Base-by-base conservation (phyloP, 35 echinoderm and acorn worm species). In the Apostichopus parvimensis region DNA sequence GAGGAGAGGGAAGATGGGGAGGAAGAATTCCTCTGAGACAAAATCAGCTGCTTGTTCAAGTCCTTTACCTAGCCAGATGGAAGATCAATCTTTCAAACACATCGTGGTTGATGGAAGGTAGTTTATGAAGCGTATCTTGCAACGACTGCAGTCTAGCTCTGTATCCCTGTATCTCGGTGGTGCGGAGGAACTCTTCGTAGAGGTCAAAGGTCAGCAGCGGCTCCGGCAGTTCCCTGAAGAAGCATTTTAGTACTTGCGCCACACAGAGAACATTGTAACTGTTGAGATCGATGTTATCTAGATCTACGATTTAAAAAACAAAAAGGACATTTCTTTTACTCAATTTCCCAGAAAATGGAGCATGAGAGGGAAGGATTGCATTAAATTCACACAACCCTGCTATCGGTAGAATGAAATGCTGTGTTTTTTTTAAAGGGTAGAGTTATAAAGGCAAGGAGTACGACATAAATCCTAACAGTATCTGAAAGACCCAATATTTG, bases 161-260 rank as follows among this genome's bases (percentile, higher is more conserved):
- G n/a, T 94, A 77, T 23, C 94, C 95, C 4, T 92, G 87, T 14
- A 96, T 94, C 84, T 99, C 93, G 34, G 91, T 93, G 4, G 95
- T 73, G 23, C 97, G 87, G 20, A 99, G 66, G 54, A 99, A 96
- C 92, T 99, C 97, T 79, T 96, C 97, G 56, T 99, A 99, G 9
- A 99, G 92, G 90, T 99, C 92, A 93, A 90, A 99, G 87, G 97
- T 99, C 61, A 99, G 73, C 57, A 99, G 92, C 4, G 97, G 95
- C 61, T 99, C 94, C 25, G 94, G 91, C 87, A 99, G 95, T 28
- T 99, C 97, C 15, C 97, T 87, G 90, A 99, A 99, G 97, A 99
- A 99, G 60, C 95, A 94, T 73, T 99, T 99, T 3, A 99, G 71
- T 0, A 99, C 97, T 91, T 99, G 97, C 54, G 93, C 93, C 54